These are phyloP conservation scores for Macrotus californicus DNA, from an alignment of 2,113 vertebrate species.

Conservation along the genomic window DNA sequence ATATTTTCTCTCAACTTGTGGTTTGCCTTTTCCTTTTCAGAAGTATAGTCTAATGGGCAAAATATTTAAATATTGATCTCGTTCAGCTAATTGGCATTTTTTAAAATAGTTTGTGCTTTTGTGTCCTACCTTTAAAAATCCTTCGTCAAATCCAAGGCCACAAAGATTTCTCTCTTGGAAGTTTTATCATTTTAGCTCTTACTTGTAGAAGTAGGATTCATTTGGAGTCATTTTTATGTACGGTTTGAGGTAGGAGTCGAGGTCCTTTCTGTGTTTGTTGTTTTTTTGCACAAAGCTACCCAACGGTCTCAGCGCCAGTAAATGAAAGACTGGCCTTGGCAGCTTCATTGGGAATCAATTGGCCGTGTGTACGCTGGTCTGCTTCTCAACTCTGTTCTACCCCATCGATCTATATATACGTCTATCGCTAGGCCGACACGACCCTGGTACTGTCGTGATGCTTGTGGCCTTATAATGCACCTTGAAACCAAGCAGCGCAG, in stretches of 20 bases:
- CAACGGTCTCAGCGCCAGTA: not conserved
- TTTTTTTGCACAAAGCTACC: not conserved
- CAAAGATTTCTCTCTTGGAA: not conserved
- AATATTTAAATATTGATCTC: not conserved
- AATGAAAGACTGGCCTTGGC: not conserved
- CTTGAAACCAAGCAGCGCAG: not conserved
- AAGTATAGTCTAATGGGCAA: not conserved
- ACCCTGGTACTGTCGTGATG: not conserved
- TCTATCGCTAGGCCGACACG: not conserved
- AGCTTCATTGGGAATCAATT: constrained; percentile 11
- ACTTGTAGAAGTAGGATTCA: not conserved
- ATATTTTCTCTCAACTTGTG: not conserved
- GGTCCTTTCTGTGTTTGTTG: not conserved
- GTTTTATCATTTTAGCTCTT: not conserved
- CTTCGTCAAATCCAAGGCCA: not conserved
- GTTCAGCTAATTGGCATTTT: not conserved
- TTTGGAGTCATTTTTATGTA: not conserved
- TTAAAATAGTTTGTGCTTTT: not conserved
- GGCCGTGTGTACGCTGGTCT: not conserved
- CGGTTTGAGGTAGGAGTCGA: not conserved
- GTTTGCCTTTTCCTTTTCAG: not conserved
- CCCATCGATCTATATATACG: not conserved
- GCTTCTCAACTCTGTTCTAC: not conserved
- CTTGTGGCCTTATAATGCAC: not conserved
- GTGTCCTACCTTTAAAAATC: not conserved